Conservation (phyloP, 1,140 invertebrate genomes). For the Branchinecta lindahli region DNA sequence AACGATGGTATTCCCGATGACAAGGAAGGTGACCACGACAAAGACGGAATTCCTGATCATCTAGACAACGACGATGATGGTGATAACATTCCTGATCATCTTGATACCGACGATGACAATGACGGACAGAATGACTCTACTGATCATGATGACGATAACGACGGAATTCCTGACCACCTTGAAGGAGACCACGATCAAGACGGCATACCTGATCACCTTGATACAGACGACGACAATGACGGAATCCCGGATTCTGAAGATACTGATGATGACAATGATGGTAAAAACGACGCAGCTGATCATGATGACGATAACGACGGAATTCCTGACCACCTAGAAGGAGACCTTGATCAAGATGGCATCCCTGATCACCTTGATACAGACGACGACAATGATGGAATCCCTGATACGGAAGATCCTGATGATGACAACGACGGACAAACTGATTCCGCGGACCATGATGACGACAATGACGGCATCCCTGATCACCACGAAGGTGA, state of each 20-base stretch:
- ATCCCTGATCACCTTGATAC: conserved; percentile 5
- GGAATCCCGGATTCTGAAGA: conserved; percentile 16
- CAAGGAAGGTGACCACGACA: conserved; percentile 7
- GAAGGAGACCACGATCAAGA: not conserved
- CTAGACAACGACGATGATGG: not conserved
- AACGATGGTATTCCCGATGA: conserved; percentile 16
- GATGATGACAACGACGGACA: conserved; percentile 16
- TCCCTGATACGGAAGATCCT: conserved; percentile 17
- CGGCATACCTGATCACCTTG: conserved; percentile 2
- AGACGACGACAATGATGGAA: conserved; percentile 19
- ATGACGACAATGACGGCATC: conserved; percentile 13
- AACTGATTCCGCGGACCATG: conserved; percentile 10
- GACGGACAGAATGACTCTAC: conserved; percentile 14
- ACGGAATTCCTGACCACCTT: not conserved
- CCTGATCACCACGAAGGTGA: conserved; percentile 18
- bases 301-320: conserved; percentile 19
- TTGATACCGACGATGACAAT: conserved; percentile 14
- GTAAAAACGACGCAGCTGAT: conserved; percentile 14
- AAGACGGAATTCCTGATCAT: not conserved
- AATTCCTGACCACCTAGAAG: conserved; percentile 12
- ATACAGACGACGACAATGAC: conserved; percentile 15
- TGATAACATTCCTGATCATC: not conserved
- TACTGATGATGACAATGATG: conserved; percentile 19
- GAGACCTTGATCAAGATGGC: conserved; percentile 5
- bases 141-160: conserved; percentile 16